Percentiles rank a stretch among this genome's conserved stretches.
phyloP scores from a whole-genome alignment of 2,113 vertebrate genomes.

The Nothoprocta pentlandii region DNA sequence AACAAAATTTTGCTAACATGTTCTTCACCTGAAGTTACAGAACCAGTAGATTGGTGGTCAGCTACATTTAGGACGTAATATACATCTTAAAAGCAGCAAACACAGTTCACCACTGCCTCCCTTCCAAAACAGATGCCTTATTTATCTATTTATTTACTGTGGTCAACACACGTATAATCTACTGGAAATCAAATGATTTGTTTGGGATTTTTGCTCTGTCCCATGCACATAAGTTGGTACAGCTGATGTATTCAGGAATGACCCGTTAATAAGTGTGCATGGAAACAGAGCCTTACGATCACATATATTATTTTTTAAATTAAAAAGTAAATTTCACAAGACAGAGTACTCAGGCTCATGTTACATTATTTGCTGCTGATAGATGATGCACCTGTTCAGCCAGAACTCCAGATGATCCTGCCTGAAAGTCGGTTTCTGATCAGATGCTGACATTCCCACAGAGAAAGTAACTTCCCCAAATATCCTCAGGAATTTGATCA shows the following conservation, averaged over 20 bases:
- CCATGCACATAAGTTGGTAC: background rate
- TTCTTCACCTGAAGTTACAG: background rate
- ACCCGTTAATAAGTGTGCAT: background rate
- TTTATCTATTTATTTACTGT: background rate
- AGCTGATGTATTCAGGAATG: background rate
- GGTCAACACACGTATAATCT: background rate
- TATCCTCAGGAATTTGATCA: background rate
- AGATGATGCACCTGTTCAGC: background rate
- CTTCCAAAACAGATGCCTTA: background rate
- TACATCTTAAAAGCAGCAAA: fast-evolving
- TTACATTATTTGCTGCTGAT: background rate
- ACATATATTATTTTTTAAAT: background rate
- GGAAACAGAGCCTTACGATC: background rate
- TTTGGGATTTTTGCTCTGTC: background rate
- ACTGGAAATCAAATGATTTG: background rate
- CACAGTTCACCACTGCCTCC: background rate
- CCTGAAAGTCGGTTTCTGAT: background rate
- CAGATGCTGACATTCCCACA: background rate
- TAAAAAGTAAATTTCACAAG: background rate
- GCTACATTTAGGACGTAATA: background rate
- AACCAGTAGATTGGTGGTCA: background rate
- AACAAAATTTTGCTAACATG: background rate
- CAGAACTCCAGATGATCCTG: background rate
- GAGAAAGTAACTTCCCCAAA: background rate
- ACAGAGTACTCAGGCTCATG: background rate